Percentiles rank a stretch among this genome's conserved stretches.
phyloP scores from a whole-genome alignment of 2,888 invertebrate species.

The Lasioglossum morio region DNA sequence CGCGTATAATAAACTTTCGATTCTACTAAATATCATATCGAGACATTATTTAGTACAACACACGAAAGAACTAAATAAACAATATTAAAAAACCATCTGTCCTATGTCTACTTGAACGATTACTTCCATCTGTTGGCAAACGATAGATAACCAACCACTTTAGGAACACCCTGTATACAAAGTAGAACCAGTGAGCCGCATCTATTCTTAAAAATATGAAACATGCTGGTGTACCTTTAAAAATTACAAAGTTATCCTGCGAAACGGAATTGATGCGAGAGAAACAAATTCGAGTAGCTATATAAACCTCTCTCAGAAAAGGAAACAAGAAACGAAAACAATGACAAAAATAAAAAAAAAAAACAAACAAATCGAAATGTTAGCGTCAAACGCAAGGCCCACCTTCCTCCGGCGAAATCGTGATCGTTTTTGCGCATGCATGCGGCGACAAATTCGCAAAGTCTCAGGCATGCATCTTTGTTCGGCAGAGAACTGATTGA shows the following conservation, averaged over 20 bases:
- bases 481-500: neutral
- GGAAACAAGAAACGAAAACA: neutral
- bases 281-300: neutral
- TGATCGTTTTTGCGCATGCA: conserved; percentile 15
- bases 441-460: neutral
- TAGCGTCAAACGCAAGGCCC: conserved; percentile 42
- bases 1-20: neutral
- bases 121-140: neutral
- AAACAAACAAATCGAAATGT: neutral
- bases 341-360: neutral
- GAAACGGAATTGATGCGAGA: neutral
- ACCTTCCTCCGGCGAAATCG: conserved; percentile 44
- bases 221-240: neutral
- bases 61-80: neutral
- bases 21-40: neutral
- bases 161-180: conserved; percentile 10
- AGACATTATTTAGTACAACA: neutral
- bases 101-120: neutral
- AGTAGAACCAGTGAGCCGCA: neutral
- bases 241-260: neutral
- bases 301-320: neutral
- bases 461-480: conserved; percentile 15
- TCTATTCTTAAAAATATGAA: neutral
- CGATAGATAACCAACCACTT: neutral
- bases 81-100: neutral